These are phyloP conservation scores for Chrysolina oricalcia DNA, from an alignment of 2,888 invertebrate species.

Conservation along the genomic window DNA sequence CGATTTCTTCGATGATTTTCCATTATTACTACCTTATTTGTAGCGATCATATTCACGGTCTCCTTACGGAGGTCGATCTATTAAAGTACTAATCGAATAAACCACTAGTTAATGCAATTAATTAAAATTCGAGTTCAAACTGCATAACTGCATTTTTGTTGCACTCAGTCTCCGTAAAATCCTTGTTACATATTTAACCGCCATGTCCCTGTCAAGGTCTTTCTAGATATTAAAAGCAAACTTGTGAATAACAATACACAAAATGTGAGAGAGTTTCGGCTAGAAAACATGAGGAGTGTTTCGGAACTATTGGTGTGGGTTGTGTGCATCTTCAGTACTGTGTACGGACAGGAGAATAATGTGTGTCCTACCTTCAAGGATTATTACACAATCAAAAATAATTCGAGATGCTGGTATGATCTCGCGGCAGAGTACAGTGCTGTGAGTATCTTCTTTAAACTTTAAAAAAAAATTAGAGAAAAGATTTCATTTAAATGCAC, in stretches of 20 bases:
- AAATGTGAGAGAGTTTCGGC: conserved; percentile 42
- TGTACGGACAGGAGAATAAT: conserved; percentile 60
- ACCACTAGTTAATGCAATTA: no score
- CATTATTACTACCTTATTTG: no score
- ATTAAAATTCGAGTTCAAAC: conserved; percentile 3
- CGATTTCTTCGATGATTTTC: no score
- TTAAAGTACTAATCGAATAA: no score
- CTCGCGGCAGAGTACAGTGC: conserved; percentile 63
- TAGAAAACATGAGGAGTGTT: conserved; percentile 44
- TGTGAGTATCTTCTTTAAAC: conserved; percentile 65
- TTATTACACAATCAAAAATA: conserved; percentile 66
- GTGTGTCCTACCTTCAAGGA: conserved; percentile 68
- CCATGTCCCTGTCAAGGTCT: conserved; percentile 50
- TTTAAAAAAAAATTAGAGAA: no score
- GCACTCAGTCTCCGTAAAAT: conserved; percentile 40
- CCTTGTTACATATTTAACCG: conserved; percentile 47
- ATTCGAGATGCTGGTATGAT: conserved; percentile 68
- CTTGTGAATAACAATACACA: conserved; percentile 44
- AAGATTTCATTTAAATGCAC: no score
- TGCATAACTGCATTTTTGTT: conserved; percentile 42
- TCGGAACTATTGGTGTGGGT: conserved; percentile 33
- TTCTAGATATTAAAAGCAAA: conserved; percentile 47
- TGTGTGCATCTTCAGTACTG: conserved; percentile 34
- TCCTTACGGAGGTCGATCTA: no score
- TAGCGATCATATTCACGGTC: no score